Evolutionary conservation across 2,113 vertebrate species (phyloP).

Genomic region (Pteropus alecto): DNA sequence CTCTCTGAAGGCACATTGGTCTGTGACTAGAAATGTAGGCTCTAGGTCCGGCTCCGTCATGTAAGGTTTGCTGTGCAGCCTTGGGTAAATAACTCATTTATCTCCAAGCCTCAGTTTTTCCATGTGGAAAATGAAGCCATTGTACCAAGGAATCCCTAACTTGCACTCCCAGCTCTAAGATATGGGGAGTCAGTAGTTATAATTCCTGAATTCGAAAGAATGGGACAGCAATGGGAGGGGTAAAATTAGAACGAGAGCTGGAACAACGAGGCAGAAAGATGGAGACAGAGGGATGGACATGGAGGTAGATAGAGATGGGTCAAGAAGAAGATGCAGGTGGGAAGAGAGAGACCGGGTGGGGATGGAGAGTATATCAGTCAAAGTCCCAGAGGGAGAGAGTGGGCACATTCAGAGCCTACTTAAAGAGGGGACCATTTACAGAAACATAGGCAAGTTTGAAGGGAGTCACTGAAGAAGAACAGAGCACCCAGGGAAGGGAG

Average conservation of each 20-base stretch:
- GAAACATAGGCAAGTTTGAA: neutral
- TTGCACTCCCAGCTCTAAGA: neutral
- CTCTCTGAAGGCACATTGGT: neutral
- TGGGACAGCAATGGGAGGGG: neutral
- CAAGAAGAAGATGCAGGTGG: neutral
- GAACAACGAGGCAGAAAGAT: neutral
- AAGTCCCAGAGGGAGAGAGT: too few species aligned
- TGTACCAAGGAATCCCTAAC: neutral
- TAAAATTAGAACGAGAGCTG: neutral
- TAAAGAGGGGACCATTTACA: neutral
- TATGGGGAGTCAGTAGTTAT: neutral
- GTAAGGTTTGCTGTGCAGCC: neutral
- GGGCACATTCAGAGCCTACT: neutral
- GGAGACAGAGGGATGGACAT: fast-evolving
- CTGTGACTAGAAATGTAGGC: neutral
- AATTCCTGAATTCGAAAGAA: neutral
- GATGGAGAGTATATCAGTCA: neutral
- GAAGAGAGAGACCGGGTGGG: fast-evolving
- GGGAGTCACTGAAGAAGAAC: neutral
- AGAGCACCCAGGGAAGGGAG: neutral
- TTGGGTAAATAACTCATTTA: neutral
- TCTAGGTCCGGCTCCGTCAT: neutral
- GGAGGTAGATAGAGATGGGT: neutral
- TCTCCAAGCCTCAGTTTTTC: neutral
- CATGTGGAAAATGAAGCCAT: neutral